phyloP scores from a whole-genome alignment of 2,888 invertebrate species.

The Dasysyrphus albostriatus region DNA sequence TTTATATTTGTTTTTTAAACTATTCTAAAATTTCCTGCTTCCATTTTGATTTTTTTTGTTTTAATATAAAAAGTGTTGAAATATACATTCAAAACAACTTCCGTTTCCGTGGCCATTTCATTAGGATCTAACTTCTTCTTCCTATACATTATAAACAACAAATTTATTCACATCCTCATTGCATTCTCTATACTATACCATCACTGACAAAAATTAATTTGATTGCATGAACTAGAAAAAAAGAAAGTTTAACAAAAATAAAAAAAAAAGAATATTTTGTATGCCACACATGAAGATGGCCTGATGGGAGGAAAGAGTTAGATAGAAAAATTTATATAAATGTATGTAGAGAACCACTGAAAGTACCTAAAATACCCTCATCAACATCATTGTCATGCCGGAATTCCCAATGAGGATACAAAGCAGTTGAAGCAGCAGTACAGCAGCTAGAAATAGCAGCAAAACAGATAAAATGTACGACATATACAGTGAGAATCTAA shows the following conservation, averaged over 20 bases:
- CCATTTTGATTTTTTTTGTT: background rate
- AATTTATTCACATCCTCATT: constrained; percentile 57
- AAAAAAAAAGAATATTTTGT: constrained; percentile 35
- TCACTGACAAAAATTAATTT: constrained; percentile 60
- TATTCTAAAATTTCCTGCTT: background rate
- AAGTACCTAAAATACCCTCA: constrained; percentile 57
- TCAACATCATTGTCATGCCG: constrained; percentile 68
- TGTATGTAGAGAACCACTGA: constrained; percentile 29
- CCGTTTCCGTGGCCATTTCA: constrained; percentile 12
- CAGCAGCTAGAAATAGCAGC: constrained; percentile 19
- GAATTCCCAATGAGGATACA: constrained; percentile 55
- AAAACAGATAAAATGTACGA: constrained; percentile 61
- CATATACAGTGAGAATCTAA: constrained; percentile 45
- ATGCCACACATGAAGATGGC: constrained; percentile 23
- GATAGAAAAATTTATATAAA: background rate
- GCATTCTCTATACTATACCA: constrained; percentile 24
- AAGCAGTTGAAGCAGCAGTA: constrained; percentile 21
- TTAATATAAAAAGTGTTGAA: constrained; percentile 10
- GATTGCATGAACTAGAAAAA: constrained; percentile 50
- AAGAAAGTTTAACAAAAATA: constrained; percentile 3
- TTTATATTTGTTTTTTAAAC: background rate
- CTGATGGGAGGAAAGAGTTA: constrained; percentile 1
- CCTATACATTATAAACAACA: constrained; percentile 12
- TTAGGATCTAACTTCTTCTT: constrained; percentile 20
- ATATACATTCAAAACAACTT: constrained; percentile 39